These are phyloP conservation scores for Samia ricini DNA, from an alignment of 1,140 invertebrate genomes.

Conservation along the genomic window DNA sequence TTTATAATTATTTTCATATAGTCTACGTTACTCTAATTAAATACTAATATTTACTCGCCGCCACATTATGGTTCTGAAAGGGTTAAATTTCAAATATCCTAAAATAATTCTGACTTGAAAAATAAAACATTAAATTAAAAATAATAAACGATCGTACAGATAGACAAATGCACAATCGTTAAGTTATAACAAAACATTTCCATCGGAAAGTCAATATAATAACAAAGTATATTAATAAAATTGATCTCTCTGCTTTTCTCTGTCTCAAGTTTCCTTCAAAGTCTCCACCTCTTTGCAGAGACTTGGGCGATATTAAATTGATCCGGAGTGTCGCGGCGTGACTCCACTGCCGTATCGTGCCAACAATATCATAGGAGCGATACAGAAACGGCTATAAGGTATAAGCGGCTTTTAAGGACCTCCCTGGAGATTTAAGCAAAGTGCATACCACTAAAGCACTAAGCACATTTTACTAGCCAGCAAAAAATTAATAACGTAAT, in stretches of 20 bases:
- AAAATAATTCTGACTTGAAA: no score
- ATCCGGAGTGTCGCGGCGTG: not conserved
- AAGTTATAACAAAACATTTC: no score
- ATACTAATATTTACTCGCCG: no score
- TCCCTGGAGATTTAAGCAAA: conserved; percentile 5
- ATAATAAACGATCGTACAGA: no score
- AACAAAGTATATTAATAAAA: conserved; percentile 1
- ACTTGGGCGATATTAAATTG: conserved; percentile 11
- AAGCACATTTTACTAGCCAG: no score
- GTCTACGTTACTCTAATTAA: no score
- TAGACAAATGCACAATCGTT: no score
- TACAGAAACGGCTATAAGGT: conserved; percentile 9
- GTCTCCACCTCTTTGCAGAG: not conserved
- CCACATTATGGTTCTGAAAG: no score
- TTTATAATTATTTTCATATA: no score
- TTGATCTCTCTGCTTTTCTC: not conserved
- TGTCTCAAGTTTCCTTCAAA: not conserved
- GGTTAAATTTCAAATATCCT: no score
- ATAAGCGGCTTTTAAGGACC: conserved; percentile 11
- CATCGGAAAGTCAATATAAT: conserved; percentile 5
- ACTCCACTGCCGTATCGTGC: not conserved
- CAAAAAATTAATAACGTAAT: no score
- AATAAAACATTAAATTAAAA: no score
- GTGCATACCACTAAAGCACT: not conserved
- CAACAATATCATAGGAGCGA: conserved; percentile 10